Evolutionary conservation across 1,140 invertebrate genomes (phyloP).

Genomic region (Grapholita molesta): DNA sequence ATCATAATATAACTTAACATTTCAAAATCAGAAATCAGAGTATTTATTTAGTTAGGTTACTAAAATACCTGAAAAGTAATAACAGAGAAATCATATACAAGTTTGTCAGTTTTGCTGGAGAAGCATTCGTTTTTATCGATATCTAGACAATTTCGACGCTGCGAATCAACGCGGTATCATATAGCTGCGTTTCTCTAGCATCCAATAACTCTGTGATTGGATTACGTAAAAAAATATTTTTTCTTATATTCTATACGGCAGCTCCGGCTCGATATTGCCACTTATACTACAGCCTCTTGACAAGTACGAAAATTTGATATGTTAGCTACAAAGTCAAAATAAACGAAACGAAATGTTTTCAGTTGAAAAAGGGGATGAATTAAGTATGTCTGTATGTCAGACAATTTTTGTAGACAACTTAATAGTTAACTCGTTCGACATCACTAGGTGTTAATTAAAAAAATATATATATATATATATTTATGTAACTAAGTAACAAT

Average conservation of each 20-base stretch:
- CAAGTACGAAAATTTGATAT: neutral
- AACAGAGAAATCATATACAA: neutral
- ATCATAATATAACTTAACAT: no score
- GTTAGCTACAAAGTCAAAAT: neutral
- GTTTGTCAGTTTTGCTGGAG: neutral
- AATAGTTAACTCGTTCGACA: no score
- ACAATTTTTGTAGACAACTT: no score
- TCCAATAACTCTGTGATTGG: constrained; percentile 18
- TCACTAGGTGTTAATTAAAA: no score
- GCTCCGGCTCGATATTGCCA: constrained; percentile 2
- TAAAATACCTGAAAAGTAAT: no score
- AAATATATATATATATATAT: no score
- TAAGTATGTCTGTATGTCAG: no score
- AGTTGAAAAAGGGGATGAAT: no score
- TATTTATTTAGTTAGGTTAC: no score
- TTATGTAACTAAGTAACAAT: no score
- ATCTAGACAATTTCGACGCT: neutral
- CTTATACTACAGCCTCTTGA: neutral
- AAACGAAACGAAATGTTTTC: neutral
- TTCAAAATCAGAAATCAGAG: no score
- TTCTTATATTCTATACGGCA: constrained; percentile 11
- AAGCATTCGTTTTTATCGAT: neutral
- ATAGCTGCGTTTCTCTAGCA: constrained; percentile 1
- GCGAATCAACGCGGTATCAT: neutral
- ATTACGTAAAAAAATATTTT: constrained; percentile 18